phyloP scores from a whole-genome alignment of 2,888 invertebrate genomes.

The Eristalis pertinax region DNA sequence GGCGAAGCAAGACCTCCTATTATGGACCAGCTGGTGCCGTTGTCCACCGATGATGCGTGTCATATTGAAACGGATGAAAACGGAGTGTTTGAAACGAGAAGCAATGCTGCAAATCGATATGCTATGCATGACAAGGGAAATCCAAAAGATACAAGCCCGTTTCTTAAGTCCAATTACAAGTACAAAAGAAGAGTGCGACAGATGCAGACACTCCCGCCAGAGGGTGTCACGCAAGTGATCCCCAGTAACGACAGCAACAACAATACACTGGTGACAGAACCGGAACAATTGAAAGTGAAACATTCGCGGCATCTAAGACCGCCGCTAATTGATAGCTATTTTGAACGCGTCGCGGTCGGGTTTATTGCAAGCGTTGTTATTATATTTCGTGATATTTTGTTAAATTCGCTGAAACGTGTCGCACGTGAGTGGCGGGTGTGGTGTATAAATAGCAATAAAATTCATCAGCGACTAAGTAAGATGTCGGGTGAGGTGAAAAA shows the following conservation, averaged over 20 bases:
- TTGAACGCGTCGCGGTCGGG: conserved; percentile 52
- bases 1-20: conserved; percentile 22
- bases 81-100: conserved; percentile 44
- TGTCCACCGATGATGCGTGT: conserved; percentile 56
- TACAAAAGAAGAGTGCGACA: conserved; percentile 79
- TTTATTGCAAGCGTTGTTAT: conserved; percentile 59
- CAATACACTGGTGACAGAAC: conserved; percentile 22
- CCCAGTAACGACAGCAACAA: neutral
- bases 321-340: conserved; percentile 62
- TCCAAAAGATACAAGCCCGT: conserved; percentile 73
- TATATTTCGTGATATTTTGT: conserved; percentile 69
- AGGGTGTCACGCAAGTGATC: conserved; percentile 35
- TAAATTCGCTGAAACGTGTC: conserved; percentile 52
- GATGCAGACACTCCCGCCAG: conserved; percentile 28
- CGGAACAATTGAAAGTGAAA: conserved; percentile 59
- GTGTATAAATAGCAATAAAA: conserved; percentile 68
- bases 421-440: conserved; percentile 62
- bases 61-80: conserved; percentile 48
- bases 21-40: conserved; percentile 44
- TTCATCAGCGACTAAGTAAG: conserved; percentile 41
- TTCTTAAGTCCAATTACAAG: conserved; percentile 81
- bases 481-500: conserved; percentile 57
- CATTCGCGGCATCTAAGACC: conserved; percentile 42
- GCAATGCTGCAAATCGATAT: conserved; percentile 51
- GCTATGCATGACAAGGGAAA: conserved; percentile 58